phyloP scores from a whole-genome alignment of 2,888 invertebrate genomes.

The Ctenicera cuprea region DNA sequence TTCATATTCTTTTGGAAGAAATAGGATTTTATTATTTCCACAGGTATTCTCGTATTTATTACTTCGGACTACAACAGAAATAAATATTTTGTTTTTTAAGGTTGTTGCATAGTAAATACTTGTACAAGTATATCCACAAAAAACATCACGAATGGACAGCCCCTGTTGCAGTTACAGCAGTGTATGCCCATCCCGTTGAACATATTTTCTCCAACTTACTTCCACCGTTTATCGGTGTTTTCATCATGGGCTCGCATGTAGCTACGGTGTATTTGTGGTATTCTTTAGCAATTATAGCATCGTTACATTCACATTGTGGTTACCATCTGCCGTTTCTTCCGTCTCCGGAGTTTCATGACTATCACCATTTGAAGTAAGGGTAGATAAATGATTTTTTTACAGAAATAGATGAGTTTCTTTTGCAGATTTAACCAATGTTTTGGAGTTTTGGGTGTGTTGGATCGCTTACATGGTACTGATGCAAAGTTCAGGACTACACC shows the following conservation, averaged over 20 bases:
- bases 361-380: conserved; percentile 89
- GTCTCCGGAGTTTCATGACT: conserved; percentile 91
- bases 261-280: conserved; percentile 89
- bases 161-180: conserved; percentile 86
- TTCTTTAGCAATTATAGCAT: conserved; percentile 83
- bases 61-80: neutral
- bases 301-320: conserved; percentile 89
- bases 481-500: conserved; percentile 80
- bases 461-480: conserved; percentile 86
- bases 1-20: conserved; percentile 87
- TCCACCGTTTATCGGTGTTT: conserved; percentile 85
- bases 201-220: conserved; percentile 86
- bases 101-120: conserved; percentile 81
- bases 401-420: conserved; percentile 37
- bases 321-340: conserved; percentile 91
- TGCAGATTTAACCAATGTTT: conserved; percentile 85
- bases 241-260: conserved; percentile 85
- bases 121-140: conserved; percentile 90
- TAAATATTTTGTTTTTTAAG: conserved; percentile 72
- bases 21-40: conserved; percentile 91
- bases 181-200: conserved; percentile 88
- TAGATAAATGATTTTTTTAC: too few relatives aligned
- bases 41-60: conserved; percentile 72
- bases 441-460: conserved; percentile 84
- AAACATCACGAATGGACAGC: conserved; percentile 93